Evolutionary conservation across 2,113 vertebrate genomes (phyloP).

Genomic region (Meriones unguiculatus): DNA sequence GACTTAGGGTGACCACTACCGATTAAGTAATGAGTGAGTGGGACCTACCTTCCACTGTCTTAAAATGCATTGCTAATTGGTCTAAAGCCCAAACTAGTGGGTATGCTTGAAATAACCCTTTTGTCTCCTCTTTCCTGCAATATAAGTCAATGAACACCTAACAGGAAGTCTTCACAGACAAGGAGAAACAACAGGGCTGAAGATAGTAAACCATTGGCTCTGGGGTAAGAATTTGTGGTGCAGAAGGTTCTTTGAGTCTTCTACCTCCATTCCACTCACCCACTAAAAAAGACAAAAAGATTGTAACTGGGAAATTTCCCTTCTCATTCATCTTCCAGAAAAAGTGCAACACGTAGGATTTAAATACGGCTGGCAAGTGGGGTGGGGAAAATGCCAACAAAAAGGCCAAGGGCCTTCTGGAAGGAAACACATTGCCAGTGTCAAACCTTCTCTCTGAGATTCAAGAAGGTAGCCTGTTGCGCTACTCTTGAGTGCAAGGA

Average conservation of each 20-base stretch:
- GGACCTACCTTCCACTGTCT: neutral
- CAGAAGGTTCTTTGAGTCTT: slow-evolving; percentile 21
- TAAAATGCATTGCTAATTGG: slow-evolving; percentile 19
- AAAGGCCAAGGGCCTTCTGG: slow-evolving; percentile 4
- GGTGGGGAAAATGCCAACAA: neutral
- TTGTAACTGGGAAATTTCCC: slow-evolving; percentile 23
- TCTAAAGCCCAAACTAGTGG: neutral
- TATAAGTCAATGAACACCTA: slow-evolving; percentile 49
- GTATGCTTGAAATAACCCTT: slow-evolving; percentile 42
- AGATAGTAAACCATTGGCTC: neutral
- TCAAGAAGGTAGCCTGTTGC: slow-evolving; percentile 25
- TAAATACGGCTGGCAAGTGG: neutral
- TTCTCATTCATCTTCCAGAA: slow-evolving; percentile 20
- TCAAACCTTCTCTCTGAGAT: neutral
- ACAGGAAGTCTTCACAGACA: neutral
- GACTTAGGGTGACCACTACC: neutral
- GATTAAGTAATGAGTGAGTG: neutral
- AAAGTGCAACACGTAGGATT: slow-evolving; percentile 26
- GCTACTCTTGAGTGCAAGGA: neutral
- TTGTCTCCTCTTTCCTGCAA: neutral
- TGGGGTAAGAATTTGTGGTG: neutral
- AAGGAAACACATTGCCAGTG: slow-evolving; percentile 3
- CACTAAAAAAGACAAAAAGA: neutral
- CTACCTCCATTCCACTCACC: neutral
- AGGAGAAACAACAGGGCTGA: slow-evolving; percentile 8